A percentile compares a stretch with the other conserved stretches of the same genome.
Conservation (phyloP, 2,113 vertebrate genomes). For the Tylochromis polylepis region DNA sequence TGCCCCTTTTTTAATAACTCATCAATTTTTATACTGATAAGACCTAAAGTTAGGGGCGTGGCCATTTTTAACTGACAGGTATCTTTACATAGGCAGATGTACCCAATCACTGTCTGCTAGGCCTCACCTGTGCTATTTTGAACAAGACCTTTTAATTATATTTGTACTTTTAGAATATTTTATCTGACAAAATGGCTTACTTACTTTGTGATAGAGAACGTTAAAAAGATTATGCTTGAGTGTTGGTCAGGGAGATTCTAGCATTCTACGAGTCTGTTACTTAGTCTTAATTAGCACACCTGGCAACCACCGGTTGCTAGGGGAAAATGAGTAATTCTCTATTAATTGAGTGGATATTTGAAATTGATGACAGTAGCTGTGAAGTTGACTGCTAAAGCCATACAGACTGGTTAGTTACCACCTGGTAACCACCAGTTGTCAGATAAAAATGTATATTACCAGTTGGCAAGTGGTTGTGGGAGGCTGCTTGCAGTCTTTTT, state of each 20-base stretch:
- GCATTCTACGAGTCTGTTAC: no score
- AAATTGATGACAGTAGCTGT: no score
- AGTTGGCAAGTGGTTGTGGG: neutral
- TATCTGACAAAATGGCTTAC: neutral
- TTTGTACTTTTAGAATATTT: neutral
- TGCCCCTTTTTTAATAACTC: neutral
- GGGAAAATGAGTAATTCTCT: no score
- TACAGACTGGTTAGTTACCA: neutral
- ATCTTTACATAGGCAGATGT: neutral
- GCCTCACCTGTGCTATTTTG: neutral
- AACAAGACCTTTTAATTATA: neutral
- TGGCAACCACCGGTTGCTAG: no score
- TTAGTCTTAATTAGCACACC: no score
- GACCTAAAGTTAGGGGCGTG: neutral
- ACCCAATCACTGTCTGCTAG: neutral
- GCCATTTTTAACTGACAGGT: neutral
- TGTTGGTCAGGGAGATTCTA: neutral
- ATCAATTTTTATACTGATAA: neutral
- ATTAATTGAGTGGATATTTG: no score
- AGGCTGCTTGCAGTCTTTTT: neutral
- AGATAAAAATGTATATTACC: neutral
- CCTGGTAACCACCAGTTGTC: neutral
- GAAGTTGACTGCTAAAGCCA: no score
- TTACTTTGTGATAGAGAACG: neutral
- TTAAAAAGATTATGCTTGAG: neutral